Conservation (phyloP, 2,797 vertebrate genomes). For the Chelidonichthys spinosus region DNA sequence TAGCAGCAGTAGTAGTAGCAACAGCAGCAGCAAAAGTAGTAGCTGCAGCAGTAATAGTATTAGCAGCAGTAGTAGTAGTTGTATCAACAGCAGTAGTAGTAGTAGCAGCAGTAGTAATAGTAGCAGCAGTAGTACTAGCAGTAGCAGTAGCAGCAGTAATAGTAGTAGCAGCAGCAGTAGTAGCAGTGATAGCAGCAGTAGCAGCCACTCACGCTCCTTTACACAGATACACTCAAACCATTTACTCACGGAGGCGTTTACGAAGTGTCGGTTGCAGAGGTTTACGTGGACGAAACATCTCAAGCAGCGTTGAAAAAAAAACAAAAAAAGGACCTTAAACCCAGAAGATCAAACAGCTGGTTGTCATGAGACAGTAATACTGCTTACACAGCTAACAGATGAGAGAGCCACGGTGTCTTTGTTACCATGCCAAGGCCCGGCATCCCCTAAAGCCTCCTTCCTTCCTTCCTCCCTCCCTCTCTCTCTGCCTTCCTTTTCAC, state of each 20-base stretch:
- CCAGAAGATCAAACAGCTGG: constrained; percentile 35
- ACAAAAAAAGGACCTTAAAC: constrained; percentile 18
- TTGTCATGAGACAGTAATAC: constrained; percentile 24
- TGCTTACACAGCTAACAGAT: constrained; percentile 47
- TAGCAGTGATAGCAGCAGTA: too few species aligned
- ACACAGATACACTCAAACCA: not conserved
- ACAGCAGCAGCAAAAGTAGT: too few species aligned
- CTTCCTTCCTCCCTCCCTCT: constrained; percentile 47
- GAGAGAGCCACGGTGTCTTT: constrained; percentile 61
- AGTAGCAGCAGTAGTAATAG: too few species aligned
- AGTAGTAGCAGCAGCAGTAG: too few species aligned
- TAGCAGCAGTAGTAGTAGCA: too few species aligned
- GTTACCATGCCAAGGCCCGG: constrained; percentile 73
- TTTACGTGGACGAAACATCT: constrained; percentile 28
- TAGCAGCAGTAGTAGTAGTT: too few species aligned
- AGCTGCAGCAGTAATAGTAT: too few species aligned
- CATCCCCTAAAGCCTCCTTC: constrained; percentile 56
- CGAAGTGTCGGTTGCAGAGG: constrained; percentile 27
- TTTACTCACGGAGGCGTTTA: not conserved
- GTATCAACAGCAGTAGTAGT: too few species aligned
- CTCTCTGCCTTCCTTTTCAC: constrained; percentile 30
- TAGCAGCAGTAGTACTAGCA: too few species aligned
- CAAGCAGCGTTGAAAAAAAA: constrained; percentile 1
- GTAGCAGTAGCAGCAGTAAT: too few species aligned
- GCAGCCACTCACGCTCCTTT: too few species aligned